Base-by-base conservation (phyloP, 2,113 vertebrate species). In the Dunckerocampus dactyliophorus region DNA sequence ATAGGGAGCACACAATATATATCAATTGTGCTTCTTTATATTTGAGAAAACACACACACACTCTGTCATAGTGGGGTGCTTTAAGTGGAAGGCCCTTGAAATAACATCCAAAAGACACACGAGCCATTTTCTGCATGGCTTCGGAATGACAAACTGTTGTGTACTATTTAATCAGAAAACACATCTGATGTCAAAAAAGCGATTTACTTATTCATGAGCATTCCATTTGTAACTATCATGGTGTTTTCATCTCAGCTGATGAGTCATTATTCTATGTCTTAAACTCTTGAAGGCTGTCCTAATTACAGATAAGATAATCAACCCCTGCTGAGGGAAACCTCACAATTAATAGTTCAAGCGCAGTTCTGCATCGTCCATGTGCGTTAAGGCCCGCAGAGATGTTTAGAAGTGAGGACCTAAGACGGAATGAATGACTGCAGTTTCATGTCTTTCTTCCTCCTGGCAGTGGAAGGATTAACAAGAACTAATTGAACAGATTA, bases 401-500 rank as follows among this genome's bases (percentile, higher is more conserved):
- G 65, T 63, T n/a, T n/a, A 57, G 70, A 61, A 62, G 59, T 51
- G 60, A 50, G 46, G 28, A 14, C n/a, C 13, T 5, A 49, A 65
- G 54, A 69, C 46, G 49, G 71, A 72, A 64, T 67, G 60, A 74
- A 69, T 65, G 63, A 55, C 47, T 16, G 12, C 37, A 63, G 76
- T 78, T 70, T 80, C 72, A 73, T 80, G 79, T 69, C 74, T 56
- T 56, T 80, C 78, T 68, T 84, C 54, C 78, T 77, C 70, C 45
- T 84, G 83, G 82, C 81, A 84, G 82, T 75, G 62, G 68, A 64
- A 63, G 86, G 83, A 87, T 88, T 87, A 88, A 67, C 65, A 61
- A 69, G 75, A 82, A 85, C 80, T 85, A 88, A 88, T 85, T 87
- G 87, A 79, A 79, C 71, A 83, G 82, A 88, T 88, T 87, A 88